These are phyloP conservation scores for Merluccius polli DNA, from an alignment of 2,797 vertebrate genomes.

Conservation along the genomic window DNA sequence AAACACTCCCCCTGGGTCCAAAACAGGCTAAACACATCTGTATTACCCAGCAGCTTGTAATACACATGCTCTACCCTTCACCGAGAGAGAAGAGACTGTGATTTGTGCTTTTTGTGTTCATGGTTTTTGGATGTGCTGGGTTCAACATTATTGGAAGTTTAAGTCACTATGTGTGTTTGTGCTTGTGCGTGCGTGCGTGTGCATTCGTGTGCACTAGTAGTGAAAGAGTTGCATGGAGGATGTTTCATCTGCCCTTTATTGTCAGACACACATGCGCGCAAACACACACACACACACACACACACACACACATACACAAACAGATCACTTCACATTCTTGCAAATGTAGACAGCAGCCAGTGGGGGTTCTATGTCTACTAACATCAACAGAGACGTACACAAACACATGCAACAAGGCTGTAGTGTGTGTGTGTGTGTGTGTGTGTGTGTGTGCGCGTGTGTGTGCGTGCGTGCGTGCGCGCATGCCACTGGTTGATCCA, in stretches of 20 bases:
- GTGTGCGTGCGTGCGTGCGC: conserved; percentile 9
- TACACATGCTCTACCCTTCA: no score
- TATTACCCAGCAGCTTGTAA: no score
- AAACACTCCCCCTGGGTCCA: no score
- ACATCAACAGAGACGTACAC: conserved; percentile 67
- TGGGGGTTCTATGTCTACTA: conserved; percentile 52
- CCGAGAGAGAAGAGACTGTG: no score
- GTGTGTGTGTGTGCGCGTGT: conserved; percentile 18
- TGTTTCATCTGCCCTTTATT: background rate
- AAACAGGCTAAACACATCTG: no score
- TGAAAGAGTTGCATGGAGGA: background rate
- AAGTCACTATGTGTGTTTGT: conserved; percentile 4
- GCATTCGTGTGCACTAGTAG: background rate
- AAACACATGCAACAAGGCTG: conserved; percentile 24
- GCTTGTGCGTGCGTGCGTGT: conserved; percentile 5
- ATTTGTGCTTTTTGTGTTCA: background rate
- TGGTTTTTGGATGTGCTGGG: background rate
- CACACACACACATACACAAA: background rate
- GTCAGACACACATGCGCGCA: background rate
- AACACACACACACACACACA: background rate
- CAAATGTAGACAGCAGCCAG: conserved; percentile 35
- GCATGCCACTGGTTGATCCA: conserved; percentile 53
- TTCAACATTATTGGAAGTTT: background rate
- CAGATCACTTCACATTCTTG: conserved; percentile 22
- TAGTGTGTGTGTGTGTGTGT: conserved; percentile 7